Evolutionary conservation across 2,113 vertebrate genomes (phyloP).

Genomic region (Patagioenas fasciata): DNA sequence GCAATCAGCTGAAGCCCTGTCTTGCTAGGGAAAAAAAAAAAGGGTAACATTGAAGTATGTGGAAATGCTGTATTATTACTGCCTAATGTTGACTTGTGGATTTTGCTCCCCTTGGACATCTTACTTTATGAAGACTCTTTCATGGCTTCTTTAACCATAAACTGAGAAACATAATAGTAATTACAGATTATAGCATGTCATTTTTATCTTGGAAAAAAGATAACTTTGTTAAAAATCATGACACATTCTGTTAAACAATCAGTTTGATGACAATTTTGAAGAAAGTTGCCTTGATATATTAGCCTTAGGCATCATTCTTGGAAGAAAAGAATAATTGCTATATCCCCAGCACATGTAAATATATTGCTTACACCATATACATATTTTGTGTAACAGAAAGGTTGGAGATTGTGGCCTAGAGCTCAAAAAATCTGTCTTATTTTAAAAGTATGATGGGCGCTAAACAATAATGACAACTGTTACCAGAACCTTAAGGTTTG

Average conservation of each 20-base stretch:
- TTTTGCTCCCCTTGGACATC: not conserved
- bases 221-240: not conserved
- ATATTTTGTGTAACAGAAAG: not conserved
- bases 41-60: not conserved
- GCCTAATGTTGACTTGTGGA: not conserved
- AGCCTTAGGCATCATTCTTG: not conserved
- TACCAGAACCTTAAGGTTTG: not conserved
- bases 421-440: not conserved
- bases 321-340: not conserved
- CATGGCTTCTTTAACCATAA: not conserved
- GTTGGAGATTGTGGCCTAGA: not conserved
- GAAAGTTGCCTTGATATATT: not conserved
- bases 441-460: not conserved
- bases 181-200: not conserved
- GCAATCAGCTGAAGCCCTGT: not conserved
- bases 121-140: not conserved
- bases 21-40: not conserved
- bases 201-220: not conserved
- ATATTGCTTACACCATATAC: not conserved
- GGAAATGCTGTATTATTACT: not conserved
- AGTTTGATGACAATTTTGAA: not conserved
- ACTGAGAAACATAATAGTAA: not conserved
- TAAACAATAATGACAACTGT: not conserved
- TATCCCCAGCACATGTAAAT: not conserved
- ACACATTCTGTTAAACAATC: not conserved